Evolutionary conservation across 2,113 vertebrate genomes (phyloP).

Genomic region (Poeciliopsis occidentalis): DNA sequence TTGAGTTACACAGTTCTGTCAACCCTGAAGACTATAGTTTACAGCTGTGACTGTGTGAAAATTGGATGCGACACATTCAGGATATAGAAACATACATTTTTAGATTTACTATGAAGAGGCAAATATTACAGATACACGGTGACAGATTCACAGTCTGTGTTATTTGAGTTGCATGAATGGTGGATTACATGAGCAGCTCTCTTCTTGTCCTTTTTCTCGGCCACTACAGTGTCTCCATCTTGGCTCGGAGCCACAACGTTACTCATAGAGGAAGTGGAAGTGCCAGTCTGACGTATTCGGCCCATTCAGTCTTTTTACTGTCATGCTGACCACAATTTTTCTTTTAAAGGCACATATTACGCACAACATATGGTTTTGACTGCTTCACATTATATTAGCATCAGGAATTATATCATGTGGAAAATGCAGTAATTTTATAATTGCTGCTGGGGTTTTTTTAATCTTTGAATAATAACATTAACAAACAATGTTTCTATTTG

Average conservation of each 20-base stretch:
- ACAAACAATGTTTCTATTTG: background rate
- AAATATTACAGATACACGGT: background rate
- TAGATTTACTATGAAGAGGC: background rate
- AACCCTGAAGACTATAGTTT: background rate
- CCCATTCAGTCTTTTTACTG: background rate
- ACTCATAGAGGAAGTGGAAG: constrained; percentile 8
- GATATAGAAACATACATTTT: background rate
- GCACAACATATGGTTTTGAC: background rate
- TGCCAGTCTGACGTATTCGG: background rate
- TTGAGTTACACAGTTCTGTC: too few relatives aligned
- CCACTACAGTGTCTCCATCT: constrained; percentile 1
- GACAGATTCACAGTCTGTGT: background rate
- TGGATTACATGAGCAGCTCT: constrained; percentile 28
- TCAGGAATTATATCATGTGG: too few relatives aligned
- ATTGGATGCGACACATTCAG: background rate
- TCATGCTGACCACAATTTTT: background rate
- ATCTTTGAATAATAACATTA: background rate
- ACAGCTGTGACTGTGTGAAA: background rate
- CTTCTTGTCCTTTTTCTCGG: constrained; percentile 32
- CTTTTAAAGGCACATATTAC: background rate
- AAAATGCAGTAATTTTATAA: too few relatives aligned
- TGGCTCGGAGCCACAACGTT: constrained; percentile 41
- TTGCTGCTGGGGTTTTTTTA: background rate
- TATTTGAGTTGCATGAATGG: background rate
- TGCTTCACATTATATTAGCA: background rate